These are phyloP conservation scores for Oreochromis tanganicae DNA, from an alignment of 2,113 vertebrate species.

Conservation along the genomic window DNA sequence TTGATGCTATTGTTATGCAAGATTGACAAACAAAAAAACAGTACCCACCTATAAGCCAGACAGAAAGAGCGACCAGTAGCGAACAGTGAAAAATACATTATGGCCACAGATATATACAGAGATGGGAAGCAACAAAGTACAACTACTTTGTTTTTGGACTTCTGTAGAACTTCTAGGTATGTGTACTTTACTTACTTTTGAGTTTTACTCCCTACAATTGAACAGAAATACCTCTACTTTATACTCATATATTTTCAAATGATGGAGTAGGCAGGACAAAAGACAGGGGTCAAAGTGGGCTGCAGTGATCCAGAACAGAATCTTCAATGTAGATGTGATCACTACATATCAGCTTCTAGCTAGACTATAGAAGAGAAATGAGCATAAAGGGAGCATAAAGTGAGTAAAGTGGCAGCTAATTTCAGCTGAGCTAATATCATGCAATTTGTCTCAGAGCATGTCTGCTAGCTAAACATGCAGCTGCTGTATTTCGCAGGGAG, in stretches of 20 bases:
- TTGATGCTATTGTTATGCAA: neutral
- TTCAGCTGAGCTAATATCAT: neutral
- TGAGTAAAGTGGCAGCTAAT: neutral
- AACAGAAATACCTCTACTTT: neutral
- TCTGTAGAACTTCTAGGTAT: neutral
- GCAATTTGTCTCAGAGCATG: neutral
- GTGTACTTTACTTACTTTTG: neutral
- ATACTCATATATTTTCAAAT: neutral
- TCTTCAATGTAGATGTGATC: neutral
- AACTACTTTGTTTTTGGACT: neutral
- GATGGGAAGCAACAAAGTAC: neutral
- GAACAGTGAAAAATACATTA: neutral
- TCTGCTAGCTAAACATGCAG: neutral
- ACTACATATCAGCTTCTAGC: neutral
- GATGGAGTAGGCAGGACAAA: neutral
- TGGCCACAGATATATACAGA: neutral
- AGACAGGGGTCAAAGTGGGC: neutral
- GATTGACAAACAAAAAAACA: neutral
- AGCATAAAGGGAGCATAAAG: neutral
- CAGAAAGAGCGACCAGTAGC: neutral
- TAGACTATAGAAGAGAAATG: neutral
- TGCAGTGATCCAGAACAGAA: neutral
- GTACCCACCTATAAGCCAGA: neutral
- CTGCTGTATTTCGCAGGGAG: neutral
- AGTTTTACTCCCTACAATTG: neutral